A percentile compares a stretch with the other conserved stretches of the same genome.
Evolutionary conservation across 2,113 vertebrate genomes (phyloP).

Genomic region (Oreotragus oreotragus): DNA sequence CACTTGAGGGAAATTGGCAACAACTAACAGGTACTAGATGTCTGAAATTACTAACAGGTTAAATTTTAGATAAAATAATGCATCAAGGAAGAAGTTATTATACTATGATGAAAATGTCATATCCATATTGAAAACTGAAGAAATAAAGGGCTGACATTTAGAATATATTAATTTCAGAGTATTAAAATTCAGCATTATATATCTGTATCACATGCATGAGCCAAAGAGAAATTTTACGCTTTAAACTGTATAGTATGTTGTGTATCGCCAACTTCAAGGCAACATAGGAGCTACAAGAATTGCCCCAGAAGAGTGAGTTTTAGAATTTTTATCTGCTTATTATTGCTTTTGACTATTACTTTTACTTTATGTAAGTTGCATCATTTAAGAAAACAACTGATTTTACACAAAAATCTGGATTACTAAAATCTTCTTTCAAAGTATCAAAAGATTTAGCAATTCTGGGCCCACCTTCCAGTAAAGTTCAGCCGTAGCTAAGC

Average conservation of each 20-base stretch:
- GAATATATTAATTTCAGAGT: not conserved
- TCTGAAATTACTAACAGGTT: not conserved
- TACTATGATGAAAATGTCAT: not conserved
- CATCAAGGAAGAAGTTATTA: not conserved
- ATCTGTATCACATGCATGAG: not conserved
- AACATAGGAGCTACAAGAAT: fast-evolving
- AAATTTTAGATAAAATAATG: not conserved
- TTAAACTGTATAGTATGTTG: not conserved
- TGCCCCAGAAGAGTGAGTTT: not conserved
- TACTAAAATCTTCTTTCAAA: not conserved
- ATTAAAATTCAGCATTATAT: not conserved
- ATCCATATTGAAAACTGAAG: not conserved
- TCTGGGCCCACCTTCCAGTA: not conserved
- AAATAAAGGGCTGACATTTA: not conserved
- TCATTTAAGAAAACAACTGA: not conserved
- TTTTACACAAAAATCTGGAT: not conserved
- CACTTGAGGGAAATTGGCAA: not conserved
- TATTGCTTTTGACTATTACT: not conserved
- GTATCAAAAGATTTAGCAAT: not conserved
- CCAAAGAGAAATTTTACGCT: not conserved
- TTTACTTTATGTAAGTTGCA: not conserved
- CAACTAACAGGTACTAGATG: not conserved
- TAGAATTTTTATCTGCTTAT: not conserved
- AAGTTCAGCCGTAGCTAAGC: not conserved
- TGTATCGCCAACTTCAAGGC: not conserved